Evolutionary conservation across 2,888 invertebrate species (phyloP).

Genomic region (Acanthoscelides obtectus): DNA sequence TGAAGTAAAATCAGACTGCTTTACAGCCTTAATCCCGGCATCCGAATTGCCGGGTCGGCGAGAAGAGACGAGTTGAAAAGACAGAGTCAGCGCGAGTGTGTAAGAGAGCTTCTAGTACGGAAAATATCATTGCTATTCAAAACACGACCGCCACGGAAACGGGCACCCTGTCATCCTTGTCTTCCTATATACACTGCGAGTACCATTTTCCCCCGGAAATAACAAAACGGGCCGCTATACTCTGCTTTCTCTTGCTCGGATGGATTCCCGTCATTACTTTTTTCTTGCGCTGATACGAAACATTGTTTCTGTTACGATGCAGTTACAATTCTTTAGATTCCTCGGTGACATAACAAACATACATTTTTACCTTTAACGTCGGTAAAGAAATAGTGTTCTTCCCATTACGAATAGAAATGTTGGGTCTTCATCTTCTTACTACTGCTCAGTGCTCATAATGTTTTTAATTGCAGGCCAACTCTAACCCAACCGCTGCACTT

Average conservation of each 20-base stretch:
- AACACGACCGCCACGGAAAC: conserved; percentile 42
- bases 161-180: conserved; percentile 46
- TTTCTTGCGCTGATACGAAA: not conserved
- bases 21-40: not conserved
- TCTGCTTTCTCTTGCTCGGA: not conserved
- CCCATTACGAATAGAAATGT: too few relatives aligned
- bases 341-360: too few relatives aligned
- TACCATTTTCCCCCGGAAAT: conserved; percentile 43
- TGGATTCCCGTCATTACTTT: not conserved
- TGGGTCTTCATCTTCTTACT: too few relatives aligned
- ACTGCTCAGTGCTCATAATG: too few relatives aligned
- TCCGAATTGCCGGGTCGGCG: not conserved
- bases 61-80: not conserved
- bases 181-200: conserved; percentile 44
- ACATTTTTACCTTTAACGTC: too few relatives aligned
- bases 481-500: too few relatives aligned
- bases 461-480: too few relatives aligned
- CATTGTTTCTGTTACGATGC: too few relatives aligned
- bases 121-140: conserved; percentile 44
- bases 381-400: too few relatives aligned
- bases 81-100: not conserved
- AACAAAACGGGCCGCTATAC: conserved; percentile 32
- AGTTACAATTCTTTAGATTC: too few relatives aligned
- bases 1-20: too few relatives aligned
- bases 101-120: conserved; percentile 20